These are phyloP conservation scores for Amblyjoppa fuscipennis DNA, from an alignment of 2,888 invertebrate species.

Conservation along the genomic window DNA sequence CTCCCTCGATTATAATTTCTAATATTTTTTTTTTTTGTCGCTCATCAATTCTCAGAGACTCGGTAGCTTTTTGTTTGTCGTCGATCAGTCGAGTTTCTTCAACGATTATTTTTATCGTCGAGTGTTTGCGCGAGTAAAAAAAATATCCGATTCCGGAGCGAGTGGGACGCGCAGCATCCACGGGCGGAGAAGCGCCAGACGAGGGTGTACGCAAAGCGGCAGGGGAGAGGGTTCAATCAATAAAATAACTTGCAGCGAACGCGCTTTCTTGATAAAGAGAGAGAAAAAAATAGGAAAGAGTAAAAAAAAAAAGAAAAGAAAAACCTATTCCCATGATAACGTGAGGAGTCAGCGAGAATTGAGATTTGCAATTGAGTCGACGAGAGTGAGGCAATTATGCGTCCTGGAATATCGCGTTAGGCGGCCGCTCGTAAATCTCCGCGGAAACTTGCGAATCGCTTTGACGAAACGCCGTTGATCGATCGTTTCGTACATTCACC, in stretches of 20 bases:
- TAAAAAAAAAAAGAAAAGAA: not conserved
- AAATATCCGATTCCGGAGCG: conserved; percentile 49
- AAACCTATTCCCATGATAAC: not conserved
- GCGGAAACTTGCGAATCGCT: conserved; percentile 58
- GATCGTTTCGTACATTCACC: conserved; percentile 60
- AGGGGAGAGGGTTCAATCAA: conserved; percentile 79
- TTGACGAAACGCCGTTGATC: conserved; percentile 58
- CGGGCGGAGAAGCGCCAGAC: conserved; percentile 63
- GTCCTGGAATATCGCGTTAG: conserved; percentile 22
- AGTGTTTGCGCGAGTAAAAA: not conserved
- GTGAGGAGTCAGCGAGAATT: not conserved
- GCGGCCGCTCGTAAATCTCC: conserved; percentile 42
- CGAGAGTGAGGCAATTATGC: conserved; percentile 47
- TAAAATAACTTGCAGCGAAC: conserved; percentile 82
- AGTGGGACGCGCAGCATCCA: conserved; percentile 57
- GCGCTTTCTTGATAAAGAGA: conserved; percentile 39
- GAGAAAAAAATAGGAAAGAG: not conserved
- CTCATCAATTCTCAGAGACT: too few relatives aligned
- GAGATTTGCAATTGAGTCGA: not conserved
- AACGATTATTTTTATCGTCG: not conserved
- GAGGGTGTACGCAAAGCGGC: conserved; percentile 61
- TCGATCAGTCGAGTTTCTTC: not conserved
- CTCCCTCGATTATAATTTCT: too few relatives aligned
- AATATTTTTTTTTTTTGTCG: too few relatives aligned
- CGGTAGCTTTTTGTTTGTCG: not conserved